Percentiles rank a stretch among this genome's conserved stretches.
These are phyloP conservation scores for Mormyrops boulengeri DNA, from an alignment of 2,797 vertebrate species.

Conservation along the genomic window DNA sequence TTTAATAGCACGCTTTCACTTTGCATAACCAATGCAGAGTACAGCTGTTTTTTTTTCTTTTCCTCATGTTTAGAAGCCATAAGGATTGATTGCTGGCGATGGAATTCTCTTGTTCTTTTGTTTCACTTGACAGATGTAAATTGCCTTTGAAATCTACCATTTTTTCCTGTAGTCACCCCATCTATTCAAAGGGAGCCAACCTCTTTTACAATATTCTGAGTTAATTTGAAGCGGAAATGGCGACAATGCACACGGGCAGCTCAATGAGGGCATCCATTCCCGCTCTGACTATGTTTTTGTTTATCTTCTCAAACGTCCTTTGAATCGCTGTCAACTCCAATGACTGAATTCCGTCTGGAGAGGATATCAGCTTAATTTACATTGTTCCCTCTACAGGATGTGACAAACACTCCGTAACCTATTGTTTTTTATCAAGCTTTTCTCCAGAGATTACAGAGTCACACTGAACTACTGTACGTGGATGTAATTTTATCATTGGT, in stretches of 20 bases:
- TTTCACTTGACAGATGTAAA: conserved; percentile 14
- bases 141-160: neutral
- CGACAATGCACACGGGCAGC: neutral
- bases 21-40: neutral
- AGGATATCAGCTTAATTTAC: conserved; percentile 1
- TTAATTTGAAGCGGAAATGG: neutral
- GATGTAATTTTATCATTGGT: conserved; percentile 2
- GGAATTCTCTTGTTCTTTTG: neutral
- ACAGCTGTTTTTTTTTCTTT: neutral
- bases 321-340: neutral
- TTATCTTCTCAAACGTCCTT: neutral
- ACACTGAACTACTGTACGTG: neutral
- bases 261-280: neutral
- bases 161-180: neutral
- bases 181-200: neutral
- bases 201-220: neutral
- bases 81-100: neutral
- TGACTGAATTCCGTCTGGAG: neutral
- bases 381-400: conserved; percentile 42
- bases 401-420: neutral
- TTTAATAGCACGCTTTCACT: neutral
- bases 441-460: conserved; percentile 13
- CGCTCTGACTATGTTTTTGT: neutral
- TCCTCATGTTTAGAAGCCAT: neutral
- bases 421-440: conserved; percentile 8